phyloP scores from a whole-genome alignment of 2,113 vertebrate species.

The Malurus melanocephalus region DNA sequence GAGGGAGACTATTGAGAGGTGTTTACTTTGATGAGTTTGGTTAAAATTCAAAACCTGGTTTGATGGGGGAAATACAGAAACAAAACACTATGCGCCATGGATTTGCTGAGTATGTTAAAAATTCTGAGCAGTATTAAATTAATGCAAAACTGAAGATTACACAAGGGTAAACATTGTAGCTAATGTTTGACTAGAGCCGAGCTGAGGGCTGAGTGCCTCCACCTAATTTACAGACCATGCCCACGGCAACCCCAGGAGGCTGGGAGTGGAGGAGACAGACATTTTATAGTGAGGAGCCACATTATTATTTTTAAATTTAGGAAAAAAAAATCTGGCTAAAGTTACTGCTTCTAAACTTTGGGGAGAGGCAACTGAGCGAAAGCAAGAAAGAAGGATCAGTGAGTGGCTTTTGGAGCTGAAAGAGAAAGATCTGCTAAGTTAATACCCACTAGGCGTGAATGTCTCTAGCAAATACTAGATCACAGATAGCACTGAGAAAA shows the following conservation, averaged over 20 bases:
- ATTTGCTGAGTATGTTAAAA: conserved; percentile 66
- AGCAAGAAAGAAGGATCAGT: not conserved
- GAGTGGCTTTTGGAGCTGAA: conserved; percentile 29
- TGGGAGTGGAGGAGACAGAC: conserved; percentile 47
- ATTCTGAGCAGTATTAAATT: conserved; percentile 67
- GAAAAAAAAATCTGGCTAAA: not conserved
- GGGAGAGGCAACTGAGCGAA: not conserved
- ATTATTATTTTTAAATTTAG: conserved; percentile 66
- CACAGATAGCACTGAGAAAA: conserved; percentile 21
- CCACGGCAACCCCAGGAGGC: conserved; percentile 58
- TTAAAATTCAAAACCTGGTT: conserved; percentile 54
- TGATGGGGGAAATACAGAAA: conserved; percentile 42
- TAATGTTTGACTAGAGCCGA: conserved; percentile 71
- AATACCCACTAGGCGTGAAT: not conserved
- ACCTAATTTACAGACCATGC: conserved; percentile 66
- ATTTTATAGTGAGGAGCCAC: conserved; percentile 64
- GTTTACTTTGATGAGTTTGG: conserved; percentile 59
- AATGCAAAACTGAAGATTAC: conserved; percentile 74
- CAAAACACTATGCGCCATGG: conserved; percentile 6
- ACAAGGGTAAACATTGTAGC: conserved; percentile 71
- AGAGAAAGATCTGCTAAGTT: conserved; percentile 25
- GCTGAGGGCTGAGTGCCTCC: conserved; percentile 59
- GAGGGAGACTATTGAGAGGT: not conserved
- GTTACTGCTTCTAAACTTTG: conserved; percentile 12
- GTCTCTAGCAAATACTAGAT: conserved; percentile 40